phyloP scores from a whole-genome alignment of 2,113 vertebrate genomes.

The Otis tarda region DNA sequence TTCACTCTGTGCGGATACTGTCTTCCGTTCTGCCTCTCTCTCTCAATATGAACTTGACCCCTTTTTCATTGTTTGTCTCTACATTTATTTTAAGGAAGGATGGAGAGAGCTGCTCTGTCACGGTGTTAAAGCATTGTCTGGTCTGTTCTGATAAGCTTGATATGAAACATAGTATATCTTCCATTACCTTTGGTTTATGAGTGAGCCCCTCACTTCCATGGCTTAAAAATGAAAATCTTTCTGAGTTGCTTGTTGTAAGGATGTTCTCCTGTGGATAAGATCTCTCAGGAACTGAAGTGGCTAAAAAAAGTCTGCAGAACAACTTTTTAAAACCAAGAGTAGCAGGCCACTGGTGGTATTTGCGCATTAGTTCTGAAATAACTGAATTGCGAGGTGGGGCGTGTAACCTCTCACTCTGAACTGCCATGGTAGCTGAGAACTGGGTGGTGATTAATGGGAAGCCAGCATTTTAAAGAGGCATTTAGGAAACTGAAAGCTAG shows the following conservation, averaged over 20 bases:
- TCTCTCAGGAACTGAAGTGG: not conserved
- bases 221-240: not conserved
- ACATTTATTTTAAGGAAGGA: not conserved
- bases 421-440: not conserved
- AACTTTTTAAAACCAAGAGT: not conserved
- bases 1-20: not conserved
- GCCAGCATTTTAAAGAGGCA: not conserved
- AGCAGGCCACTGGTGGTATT: too few species aligned
- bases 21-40: not conserved
- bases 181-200: fast-evolving
- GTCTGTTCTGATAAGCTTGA: not conserved
- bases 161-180: not conserved
- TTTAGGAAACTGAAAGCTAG: not conserved
- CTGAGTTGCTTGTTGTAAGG: not conserved
- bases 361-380: not conserved
- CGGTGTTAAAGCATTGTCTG: not conserved
- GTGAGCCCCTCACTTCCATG: not conserved
- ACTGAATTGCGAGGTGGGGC: not conserved
- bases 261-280: not conserved
- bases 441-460: not conserved
- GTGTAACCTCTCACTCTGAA: not conserved
- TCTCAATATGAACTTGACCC: not conserved
- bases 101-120: not conserved
- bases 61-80: not conserved
- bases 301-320: not conserved